These are phyloP conservation scores for Zalophus californianus DNA, from an alignment of 2,797 vertebrate species.

Conservation along the genomic window DNA sequence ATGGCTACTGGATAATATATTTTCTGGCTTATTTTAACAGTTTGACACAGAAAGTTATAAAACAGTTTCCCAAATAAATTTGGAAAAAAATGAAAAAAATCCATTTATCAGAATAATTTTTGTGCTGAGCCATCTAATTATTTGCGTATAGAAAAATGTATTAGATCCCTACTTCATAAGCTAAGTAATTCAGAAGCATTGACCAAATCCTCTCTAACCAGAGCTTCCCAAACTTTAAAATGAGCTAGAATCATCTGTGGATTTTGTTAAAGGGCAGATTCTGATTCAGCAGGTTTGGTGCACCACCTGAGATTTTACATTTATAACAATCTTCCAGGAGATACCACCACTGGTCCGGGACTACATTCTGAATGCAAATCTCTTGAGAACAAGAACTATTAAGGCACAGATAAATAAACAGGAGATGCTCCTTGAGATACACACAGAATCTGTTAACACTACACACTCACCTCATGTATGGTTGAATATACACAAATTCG, in stretches of 20 bases:
- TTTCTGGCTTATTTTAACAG: neutral
- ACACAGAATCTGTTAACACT: neutral
- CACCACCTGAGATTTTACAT: neutral
- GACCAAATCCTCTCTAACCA: neutral
- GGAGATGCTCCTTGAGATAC: neutral
- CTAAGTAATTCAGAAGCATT: neutral
- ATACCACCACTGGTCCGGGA: neutral
- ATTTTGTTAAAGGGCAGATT: neutral
- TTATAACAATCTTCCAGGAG: neutral
- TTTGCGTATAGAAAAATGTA: neutral
- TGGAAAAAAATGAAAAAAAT: neutral
- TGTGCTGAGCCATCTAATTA: neutral
- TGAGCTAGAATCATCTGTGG: neutral
- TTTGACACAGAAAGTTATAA: neutral
- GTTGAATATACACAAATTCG: neutral
- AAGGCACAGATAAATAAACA: neutral
- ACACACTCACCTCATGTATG: neutral
- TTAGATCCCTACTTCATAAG: neutral
- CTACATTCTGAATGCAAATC: neutral
- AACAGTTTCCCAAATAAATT: neutral
- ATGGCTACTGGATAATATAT: neutral
- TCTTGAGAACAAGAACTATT: neutral
- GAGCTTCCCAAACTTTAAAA: neutral
- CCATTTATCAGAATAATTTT: conserved; percentile 1
- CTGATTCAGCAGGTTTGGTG: neutral